Evolutionary conservation across 2,888 invertebrate genomes (phyloP).

Genomic region (Folsomia candida): DNA sequence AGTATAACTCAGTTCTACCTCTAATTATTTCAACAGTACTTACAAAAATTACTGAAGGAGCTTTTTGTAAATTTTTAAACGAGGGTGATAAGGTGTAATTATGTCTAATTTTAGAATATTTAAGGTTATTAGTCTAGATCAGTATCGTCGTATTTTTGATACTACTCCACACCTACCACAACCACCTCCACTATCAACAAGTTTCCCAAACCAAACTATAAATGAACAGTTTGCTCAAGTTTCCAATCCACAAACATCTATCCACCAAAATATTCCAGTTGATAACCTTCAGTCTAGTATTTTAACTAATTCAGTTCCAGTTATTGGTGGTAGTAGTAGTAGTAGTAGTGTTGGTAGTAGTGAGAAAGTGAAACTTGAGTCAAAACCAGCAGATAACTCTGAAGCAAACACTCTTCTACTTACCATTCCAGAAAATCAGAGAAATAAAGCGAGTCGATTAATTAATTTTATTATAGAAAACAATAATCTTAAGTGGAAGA

Average conservation of each 20-base stretch:
- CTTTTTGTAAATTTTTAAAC: neutral
- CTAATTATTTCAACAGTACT: neutral
- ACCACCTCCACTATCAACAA: no score
- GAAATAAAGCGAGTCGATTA: neutral
- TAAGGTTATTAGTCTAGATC: neutral
- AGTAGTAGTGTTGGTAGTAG: no score
- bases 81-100: no score
- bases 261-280: no score
- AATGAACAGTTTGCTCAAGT: no score
- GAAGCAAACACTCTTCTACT: neutral
- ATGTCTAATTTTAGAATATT: neutral
- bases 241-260: no score
- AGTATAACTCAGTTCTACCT: neutral
- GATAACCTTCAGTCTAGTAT: no score
- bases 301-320: no score
- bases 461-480: neutral
- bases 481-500: neutral
- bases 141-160: neutral
- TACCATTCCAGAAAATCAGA: neutral
- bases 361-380: no score
- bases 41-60: neutral
- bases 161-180: neutral
- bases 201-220: no score
- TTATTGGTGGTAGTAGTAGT: no score
- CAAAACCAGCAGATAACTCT: no score